Evolutionary conservation across 2,797 vertebrate genomes (phyloP).

Genomic region (Acomys russatus): DNA sequence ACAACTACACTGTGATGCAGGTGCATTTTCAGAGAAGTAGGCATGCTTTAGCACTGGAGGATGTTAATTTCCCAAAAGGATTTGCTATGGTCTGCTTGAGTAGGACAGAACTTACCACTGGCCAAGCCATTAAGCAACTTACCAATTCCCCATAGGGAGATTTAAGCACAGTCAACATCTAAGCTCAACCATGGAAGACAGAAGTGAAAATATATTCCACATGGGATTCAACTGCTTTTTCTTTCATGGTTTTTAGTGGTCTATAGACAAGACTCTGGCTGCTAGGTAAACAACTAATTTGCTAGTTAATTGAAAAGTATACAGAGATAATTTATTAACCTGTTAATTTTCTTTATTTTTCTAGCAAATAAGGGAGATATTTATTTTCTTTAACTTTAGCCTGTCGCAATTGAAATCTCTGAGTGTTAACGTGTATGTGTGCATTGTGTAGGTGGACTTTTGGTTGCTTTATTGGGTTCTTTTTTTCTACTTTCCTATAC

Average conservation of each 20-base stretch:
- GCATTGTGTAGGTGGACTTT: neutral
- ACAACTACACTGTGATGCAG: neutral
- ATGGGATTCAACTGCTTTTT: slow-evolving; percentile 1
- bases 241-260: slow-evolving; percentile 47
- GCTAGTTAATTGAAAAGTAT: slow-evolving; percentile 34
- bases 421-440: neutral
- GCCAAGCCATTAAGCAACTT: slow-evolving; percentile 3
- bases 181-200: slow-evolving; percentile 24
- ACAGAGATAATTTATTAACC: neutral
- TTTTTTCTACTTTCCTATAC: too few species aligned
- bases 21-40: slow-evolving; percentile 42
- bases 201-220: slow-evolving; percentile 52
- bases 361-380: neutral
- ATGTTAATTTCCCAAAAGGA: slow-evolving; percentile 31
- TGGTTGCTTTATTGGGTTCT: too few species aligned
- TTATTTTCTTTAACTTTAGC: slow-evolving; percentile 14
- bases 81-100: slow-evolving; percentile 50
- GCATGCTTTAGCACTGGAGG: neutral
- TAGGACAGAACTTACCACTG: neutral
- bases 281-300: slow-evolving; percentile 55
- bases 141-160: neutral
- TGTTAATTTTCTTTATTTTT: slow-evolving; percentile 40
- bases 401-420: neutral
- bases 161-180: neutral
- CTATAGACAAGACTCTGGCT: neutral